Conservation (phyloP, 2,797 vertebrate genomes). For the Astyanax mexicanus region DNA sequence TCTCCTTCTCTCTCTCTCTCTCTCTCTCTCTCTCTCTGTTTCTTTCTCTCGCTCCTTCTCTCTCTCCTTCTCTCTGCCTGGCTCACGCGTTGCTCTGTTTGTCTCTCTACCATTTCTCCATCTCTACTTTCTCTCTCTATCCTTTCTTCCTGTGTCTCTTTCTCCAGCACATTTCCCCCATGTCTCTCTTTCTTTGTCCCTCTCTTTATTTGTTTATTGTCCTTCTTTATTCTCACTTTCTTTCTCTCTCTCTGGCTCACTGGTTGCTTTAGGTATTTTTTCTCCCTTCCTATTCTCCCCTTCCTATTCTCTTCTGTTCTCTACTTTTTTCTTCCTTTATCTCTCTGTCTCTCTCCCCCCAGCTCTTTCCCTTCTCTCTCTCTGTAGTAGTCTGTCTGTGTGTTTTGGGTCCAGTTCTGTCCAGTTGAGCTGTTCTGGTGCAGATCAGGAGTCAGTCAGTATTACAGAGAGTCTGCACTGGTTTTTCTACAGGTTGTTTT, state of each 20-base stretch:
- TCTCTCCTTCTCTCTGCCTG: conserved; percentile 28
- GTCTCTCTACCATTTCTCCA: neutral
- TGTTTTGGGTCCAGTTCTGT: too few species aligned
- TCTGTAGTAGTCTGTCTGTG: neutral
- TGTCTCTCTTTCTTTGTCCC: conserved; percentile 62
- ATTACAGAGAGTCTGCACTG: neutral
- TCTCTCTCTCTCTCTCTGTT: conserved; percentile 55
- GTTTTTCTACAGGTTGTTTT: too few species aligned
- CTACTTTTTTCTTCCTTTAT: neutral
- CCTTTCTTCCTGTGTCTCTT: neutral
- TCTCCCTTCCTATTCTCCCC: neutral
- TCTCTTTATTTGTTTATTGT: too few species aligned
- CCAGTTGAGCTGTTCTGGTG: neutral
- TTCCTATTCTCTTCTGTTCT: neutral
- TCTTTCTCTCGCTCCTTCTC: conserved; percentile 60
- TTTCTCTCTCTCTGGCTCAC: too few species aligned
- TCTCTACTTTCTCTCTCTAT: neutral
- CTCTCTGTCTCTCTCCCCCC: neutral
- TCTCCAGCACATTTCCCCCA: too few species aligned
- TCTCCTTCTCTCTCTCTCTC: conserved; percentile 34
- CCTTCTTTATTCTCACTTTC: neutral
- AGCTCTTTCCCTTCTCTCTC: neutral
- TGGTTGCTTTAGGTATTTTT: neutral
- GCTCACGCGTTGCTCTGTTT: neutral
- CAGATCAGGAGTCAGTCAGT: conserved; percentile 30